Percentiles rank a stretch among this genome's conserved stretches.
phyloP scores from a whole-genome alignment of 2,797 vertebrate genomes.

The Yasuhikotakia modesta region DNA sequence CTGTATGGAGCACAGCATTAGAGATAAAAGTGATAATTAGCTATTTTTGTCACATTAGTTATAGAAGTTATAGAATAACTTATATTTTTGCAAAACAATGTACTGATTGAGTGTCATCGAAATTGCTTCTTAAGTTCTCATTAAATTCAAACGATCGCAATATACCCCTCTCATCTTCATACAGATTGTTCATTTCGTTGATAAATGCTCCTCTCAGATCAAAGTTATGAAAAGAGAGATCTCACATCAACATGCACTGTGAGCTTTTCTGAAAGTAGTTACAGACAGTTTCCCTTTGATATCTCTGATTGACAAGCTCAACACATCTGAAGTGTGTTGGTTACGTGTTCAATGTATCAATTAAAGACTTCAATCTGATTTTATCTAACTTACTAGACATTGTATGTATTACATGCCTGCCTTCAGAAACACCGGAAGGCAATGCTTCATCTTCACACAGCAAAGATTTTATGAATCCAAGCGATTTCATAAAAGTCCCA shows the following conservation, averaged over 20 bases:
- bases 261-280: conserved; percentile 26
- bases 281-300: conserved; percentile 38
- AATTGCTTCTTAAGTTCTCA: conserved; percentile 14
- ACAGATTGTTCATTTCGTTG: conserved; percentile 16
- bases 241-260: not conserved
- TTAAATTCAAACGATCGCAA: conserved; percentile 28
- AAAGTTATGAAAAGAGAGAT: conserved; percentile 35
- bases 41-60: conserved; percentile 39
- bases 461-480: conserved; percentile 63
- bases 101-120: conserved; percentile 14
- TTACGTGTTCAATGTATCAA: conserved; percentile 48
- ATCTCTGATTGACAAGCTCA: conserved; percentile 46
- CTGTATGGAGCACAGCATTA: not conserved
- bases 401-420: conserved; percentile 45
- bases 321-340: conserved; percentile 1
- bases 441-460: conserved; percentile 62
- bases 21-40: conserved; percentile 46
- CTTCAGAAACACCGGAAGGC: conserved; percentile 52
- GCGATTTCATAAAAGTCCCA: conserved; percentile 71
- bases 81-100: conserved; percentile 13
- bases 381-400: conserved; percentile 49
- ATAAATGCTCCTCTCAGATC: conserved; percentile 27
- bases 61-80: conserved; percentile 28
- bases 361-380: conserved; percentile 51
- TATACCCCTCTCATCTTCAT: not conserved